Conservation (phyloP, 2,797 vertebrate genomes). For the Sebastes variabilis region DNA sequence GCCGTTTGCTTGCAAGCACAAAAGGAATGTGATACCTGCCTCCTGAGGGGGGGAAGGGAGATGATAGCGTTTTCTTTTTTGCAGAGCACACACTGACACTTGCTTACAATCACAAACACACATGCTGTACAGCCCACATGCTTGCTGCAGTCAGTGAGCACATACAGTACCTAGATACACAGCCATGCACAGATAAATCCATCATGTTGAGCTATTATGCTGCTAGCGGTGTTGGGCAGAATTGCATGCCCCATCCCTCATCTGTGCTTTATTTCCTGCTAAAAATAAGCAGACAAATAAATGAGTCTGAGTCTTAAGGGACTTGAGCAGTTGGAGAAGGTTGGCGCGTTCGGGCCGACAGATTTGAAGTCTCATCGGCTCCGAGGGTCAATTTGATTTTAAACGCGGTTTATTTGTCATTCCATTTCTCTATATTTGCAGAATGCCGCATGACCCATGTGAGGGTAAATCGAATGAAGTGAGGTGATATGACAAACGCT, state of each 20-base stretch:
- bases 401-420: conserved; percentile 47
- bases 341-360: conserved; percentile 22
- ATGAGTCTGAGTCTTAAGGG: conserved; percentile 51
- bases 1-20: conserved; percentile 30
- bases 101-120: conserved; percentile 31
- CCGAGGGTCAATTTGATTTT: conserved; percentile 54
- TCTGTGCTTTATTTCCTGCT: conserved; percentile 63
- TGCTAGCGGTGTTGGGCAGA: conserved; percentile 61
- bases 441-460: conserved; percentile 16
- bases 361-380: conserved; percentile 35
- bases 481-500: conserved; percentile 48
- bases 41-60: conserved; percentile 19
- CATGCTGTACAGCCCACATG: conserved; percentile 12
- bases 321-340: conserved; percentile 34
- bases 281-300: conserved; percentile 76
- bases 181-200: conserved; percentile 66
- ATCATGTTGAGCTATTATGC: conserved; percentile 79
- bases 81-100: conserved; percentile 46
- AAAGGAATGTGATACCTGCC: conserved; percentile 44
- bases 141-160: conserved; percentile 38
- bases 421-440: conserved; percentile 45
- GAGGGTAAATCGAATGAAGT: conserved; percentile 32
- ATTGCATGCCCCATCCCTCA: conserved; percentile 69
- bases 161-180: conserved; percentile 52
- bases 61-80: conserved; percentile 50